A percentile compares a stretch with the other conserved stretches of the same genome.
phyloP scores from a whole-genome alignment of 2,113 vertebrate species.

The mouse (Mus musculus) region GRCm39 chr11:111265001-111265500 shows the following conservation, averaged over 20 bases:
- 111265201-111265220: background rate
- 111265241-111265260: background rate
- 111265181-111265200: background rate
- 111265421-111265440: background rate
- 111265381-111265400: background rate
- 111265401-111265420: background rate
- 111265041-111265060: background rate
- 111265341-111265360: background rate
- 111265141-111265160: background rate
- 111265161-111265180: background rate
- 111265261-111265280: background rate
- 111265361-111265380: background rate
- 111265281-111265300: background rate
- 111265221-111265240: background rate
- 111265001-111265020: background rate
- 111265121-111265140: no score
- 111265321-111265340: background rate
- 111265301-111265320: background rate
- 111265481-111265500: background rate
- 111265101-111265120: background rate
- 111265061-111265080: background rate
- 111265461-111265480: background rate
- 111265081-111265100: background rate
- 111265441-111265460: background rate
- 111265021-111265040: background rate